Evolutionary conservation across 2,113 vertebrate species (phyloP), one percentile per base, ranked within the genome.

Genomic region (Xiphophorus maculatus): DNA sequence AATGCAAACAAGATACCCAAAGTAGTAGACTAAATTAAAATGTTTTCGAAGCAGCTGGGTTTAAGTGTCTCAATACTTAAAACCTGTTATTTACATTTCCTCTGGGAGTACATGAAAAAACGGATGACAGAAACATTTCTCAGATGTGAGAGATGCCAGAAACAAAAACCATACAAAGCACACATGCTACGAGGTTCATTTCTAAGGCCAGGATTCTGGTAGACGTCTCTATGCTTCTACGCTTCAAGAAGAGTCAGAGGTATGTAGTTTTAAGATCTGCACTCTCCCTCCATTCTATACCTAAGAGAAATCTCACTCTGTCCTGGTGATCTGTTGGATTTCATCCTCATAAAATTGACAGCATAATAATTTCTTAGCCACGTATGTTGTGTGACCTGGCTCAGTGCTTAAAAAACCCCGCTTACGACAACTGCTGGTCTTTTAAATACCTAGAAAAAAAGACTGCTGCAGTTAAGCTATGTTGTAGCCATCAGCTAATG

Each of bases 341-440:
- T 69, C 13, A 66, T 51, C 54, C 30, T n/a, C 44, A 10, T 12
- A 58, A 83, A 81, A 77, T 67, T n/a, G 2, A 37, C 30, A 71
- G 44, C 60, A 28, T 65, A 66, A 82, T 1, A 3, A 30, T 42
- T 68, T 28, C 66, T 63, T 44, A 78, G 73, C 61, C 69, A 63
- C 11, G 32, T 77, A 76, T 76, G 27, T 66, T 40, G 17, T 48
- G 44, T 71, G 75, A 83, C 78, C 79, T 76, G 27, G 62, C 71
- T 79, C 64, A 54, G 74, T 66, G 54, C 76, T 87, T 79, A 87
- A 82, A 87, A 82, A 89, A 68, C 1, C 83, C 84, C 69, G 28
- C n/a, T 66, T 76, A 58, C 69, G 44, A 72, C 79, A 73, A 81
- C 78, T 78, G 64, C 73, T 71, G 42, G 77, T 51, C 63, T 78